These are phyloP conservation scores for Lobophora halterata DNA, from an alignment of 2,888 invertebrate genomes.

Conservation along the genomic window DNA sequence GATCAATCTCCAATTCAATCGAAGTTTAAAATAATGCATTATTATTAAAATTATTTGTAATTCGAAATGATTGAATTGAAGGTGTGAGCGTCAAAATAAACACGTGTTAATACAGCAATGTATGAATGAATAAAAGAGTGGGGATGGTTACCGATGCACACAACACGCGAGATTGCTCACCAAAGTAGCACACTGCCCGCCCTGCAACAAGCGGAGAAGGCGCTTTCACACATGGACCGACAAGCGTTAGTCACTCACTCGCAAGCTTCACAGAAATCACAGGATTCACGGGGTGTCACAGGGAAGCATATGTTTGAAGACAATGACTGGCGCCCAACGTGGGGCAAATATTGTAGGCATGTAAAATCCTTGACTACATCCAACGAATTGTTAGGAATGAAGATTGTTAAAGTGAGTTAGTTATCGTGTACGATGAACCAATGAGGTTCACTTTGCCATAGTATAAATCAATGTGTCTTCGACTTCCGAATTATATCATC, in stretches of 20 bases:
- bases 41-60: background rate
- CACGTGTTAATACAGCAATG: slow-evolving; percentile 73
- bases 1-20: slow-evolving; percentile 54
- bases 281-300: too few relatives aligned
- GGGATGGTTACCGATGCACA: slow-evolving; percentile 95
- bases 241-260: slow-evolving; percentile 21
- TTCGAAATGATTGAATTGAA: slow-evolving; percentile 46
- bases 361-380: too few relatives aligned
- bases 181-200: slow-evolving; percentile 96
- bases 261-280: slow-evolving; percentile 26
- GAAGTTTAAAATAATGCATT: background rate
- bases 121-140: slow-evolving; percentile 85
- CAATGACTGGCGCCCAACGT: slow-evolving; percentile 9
- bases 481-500: too few relatives aligned
- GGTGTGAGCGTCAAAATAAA: slow-evolving; percentile 57
- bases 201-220: slow-evolving; percentile 84
- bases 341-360: background rate
- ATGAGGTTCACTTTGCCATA: too few relatives aligned
- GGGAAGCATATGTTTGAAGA: background rate
- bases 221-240: slow-evolving; percentile 63
- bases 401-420: too few relatives aligned
- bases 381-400: too few relatives aligned
- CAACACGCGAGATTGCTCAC: slow-evolving; percentile 97
- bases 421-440: background rate
- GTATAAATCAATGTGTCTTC: too few relatives aligned